A percentile compares a stretch with the other conserved stretches of the same genome.
Evolutionary conservation across 2,797 vertebrate species (phyloP).

Genomic region (Paedocypris micromegethes): DNA sequence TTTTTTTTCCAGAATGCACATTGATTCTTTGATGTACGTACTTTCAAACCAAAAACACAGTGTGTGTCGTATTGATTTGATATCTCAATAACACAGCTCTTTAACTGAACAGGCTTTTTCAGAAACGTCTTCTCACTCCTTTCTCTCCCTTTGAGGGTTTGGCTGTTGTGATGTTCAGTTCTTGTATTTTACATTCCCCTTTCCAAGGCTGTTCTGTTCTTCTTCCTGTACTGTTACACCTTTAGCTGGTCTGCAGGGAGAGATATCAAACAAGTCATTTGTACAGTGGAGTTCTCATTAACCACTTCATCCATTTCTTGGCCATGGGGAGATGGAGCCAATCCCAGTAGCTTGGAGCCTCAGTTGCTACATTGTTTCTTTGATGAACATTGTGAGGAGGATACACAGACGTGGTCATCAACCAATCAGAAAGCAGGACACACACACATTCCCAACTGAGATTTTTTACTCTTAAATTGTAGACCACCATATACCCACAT

Average conservation of each 20-base stretch:
- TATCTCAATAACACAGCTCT: conserved; percentile 22
- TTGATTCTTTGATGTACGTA: conserved; percentile 14
- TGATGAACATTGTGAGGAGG: no score
- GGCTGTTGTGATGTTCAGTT: conserved; percentile 12
- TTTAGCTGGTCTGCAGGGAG: conserved; percentile 35
- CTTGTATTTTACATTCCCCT: conserved; percentile 27
- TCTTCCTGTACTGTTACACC: conserved; percentile 26
- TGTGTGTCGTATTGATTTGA: conserved; percentile 26
- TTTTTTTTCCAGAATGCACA: conserved; percentile 1
- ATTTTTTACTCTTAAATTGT: no score
- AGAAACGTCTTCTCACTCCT: conserved; percentile 5
- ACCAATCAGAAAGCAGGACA: no score
- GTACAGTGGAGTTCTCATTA: no score
- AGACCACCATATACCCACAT: no score
- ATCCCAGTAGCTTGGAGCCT: no score
- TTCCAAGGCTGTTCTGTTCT: conserved; percentile 21
- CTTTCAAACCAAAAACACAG: conserved; percentile 22
- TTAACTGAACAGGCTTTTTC: conserved; percentile 32
- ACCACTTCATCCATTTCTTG: no score
- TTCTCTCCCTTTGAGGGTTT: conserved; percentile 10
- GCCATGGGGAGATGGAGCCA: no score
- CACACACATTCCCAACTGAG: no score
- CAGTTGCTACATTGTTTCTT: no score
- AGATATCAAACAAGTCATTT: conserved; percentile 30
- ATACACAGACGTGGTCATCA: no score